Evolutionary conservation across 2,888 invertebrate species (phyloP).

Genomic region (Cheiracanthium punctorium): DNA sequence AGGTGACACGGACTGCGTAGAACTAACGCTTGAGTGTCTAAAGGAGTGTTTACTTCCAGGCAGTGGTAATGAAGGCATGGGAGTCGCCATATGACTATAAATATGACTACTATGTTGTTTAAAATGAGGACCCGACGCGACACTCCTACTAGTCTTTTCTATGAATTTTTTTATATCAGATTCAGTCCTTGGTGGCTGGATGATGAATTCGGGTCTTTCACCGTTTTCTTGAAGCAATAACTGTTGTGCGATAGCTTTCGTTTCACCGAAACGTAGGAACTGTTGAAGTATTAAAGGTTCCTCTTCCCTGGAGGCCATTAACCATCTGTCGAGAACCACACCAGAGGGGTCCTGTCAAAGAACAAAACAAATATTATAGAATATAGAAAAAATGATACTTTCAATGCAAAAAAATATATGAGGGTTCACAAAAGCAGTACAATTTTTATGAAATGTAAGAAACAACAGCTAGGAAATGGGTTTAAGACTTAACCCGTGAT

Average conservation of each 20-base stretch:
- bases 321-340: slow-evolving; percentile 90
- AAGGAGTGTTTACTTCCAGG: slow-evolving; percentile 28
- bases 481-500: too few species aligned
- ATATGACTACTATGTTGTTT: slow-evolving; percentile 59
- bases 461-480: too few species aligned
- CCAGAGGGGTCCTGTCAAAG: slow-evolving; percentile 84
- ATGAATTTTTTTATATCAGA: slow-evolving; percentile 80
- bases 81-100: slow-evolving; percentile 32
- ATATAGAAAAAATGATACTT: too few species aligned
- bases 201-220: slow-evolving; percentile 71
- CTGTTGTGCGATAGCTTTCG: slow-evolving; percentile 86
- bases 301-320: slow-evolving; percentile 89
- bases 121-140: slow-evolving; percentile 50
- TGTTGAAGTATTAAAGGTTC: slow-evolving; percentile 93
- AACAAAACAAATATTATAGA: neutral
- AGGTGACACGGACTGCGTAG: slow-evolving; percentile 59
- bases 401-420: too few species aligned
- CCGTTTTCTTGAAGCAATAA: slow-evolving; percentile 75
- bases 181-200: slow-evolving; percentile 75
- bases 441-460: too few species aligned
- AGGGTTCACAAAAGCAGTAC: too few species aligned
- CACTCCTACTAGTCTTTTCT: slow-evolving; percentile 77
- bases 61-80: slow-evolving; percentile 30
- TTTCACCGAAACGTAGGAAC: slow-evolving; percentile 92
- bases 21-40: slow-evolving; percentile 65